Base-by-base conservation (phyloP, 2,888 invertebrate genomes). In the Epistrophe eligans region DNA sequence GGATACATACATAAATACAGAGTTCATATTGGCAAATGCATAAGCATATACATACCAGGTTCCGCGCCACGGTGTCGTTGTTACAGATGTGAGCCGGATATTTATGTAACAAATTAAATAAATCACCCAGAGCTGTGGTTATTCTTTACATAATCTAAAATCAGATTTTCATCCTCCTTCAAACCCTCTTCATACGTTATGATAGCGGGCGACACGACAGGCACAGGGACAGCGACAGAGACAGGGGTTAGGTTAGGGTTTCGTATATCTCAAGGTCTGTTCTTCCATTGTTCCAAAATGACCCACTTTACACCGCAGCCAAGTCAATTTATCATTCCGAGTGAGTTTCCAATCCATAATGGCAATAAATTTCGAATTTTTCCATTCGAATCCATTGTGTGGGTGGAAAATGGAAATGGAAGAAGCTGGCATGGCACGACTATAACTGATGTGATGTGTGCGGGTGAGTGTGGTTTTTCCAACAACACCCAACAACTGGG, bases 291-390 rank as follows among this genome's bases (percentile, higher is more conserved):
- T 67, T 58, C 71, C 88, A 84, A 89, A 89, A 88, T 89, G 89
- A 89, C 89, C 89, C 89, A 89, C 89, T 89, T 89, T 89, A 88
- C 82, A 76, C 88, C 88, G 82, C 74, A 89, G 89, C 89, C 89
- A 89, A 89, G 89, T 89, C 89, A 88, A 89, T 89, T 89, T 89
- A 89, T 89, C 89, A 89, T 89, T 89, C 83, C 87, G 83, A 87
- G 74, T 79, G 87, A 87, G 82, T 87, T 87, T 87, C 87, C 87
- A 87, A 87, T 87, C 83, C 87, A 87, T 87, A 87, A 87, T 79
- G 79, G 87, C 82, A 87, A 87, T 87, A 87, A 87, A 87, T 87
- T 87, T 79, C 83, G 79, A 87, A 72, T 79, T 82, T 87, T 87
- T 83, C 77, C 82, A 79, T 71, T 76, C 52, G 85, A 77, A 60